These are phyloP conservation scores for Karalla daura DNA, from an alignment of 2,797 vertebrate species.

Conservation along the genomic window DNA sequence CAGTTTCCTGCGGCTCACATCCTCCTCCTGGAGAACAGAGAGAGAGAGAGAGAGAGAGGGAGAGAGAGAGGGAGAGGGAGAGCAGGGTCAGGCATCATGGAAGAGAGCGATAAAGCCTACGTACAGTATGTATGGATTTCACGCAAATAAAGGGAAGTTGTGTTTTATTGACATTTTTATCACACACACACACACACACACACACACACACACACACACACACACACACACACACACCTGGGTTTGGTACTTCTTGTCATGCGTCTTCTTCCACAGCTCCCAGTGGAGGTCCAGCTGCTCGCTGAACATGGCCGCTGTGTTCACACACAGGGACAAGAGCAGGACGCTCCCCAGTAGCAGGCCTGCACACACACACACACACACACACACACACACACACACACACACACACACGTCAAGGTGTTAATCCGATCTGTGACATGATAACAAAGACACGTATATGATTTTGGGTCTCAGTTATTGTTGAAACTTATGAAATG, in stretches of 20 bases:
- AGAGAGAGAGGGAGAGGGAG: background rate
- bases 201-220: constrained; percentile 55
- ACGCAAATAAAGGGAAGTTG: background rate
- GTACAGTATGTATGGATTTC: background rate
- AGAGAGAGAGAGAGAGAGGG: background rate
- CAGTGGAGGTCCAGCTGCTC: constrained; percentile 84
- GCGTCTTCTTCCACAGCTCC: constrained; percentile 87
- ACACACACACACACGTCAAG: no score
- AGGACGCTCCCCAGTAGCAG: constrained; percentile 71
- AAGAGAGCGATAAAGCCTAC: background rate
- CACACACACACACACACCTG: constrained; percentile 64
- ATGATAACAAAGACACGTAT: no score
- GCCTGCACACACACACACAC: constrained; percentile 43
- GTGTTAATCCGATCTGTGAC: no score
- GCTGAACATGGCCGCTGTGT: constrained; percentile 66
- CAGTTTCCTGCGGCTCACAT: constrained; percentile 78
- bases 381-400: constrained; percentile 8
- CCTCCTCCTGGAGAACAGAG: constrained; percentile 82
- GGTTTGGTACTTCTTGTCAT: constrained; percentile 80
- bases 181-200: background rate
- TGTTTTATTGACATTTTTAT: no score
- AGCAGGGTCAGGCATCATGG: rapidly evolving
- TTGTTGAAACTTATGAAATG: no score
- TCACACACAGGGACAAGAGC: constrained; percentile 54
- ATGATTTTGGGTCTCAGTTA: no score